Evolutionary conservation across 1,140 invertebrate genomes (phyloP), one percentile per base, ranked within the genome.

Genomic region (Trypoxylus dichotomus): DNA sequence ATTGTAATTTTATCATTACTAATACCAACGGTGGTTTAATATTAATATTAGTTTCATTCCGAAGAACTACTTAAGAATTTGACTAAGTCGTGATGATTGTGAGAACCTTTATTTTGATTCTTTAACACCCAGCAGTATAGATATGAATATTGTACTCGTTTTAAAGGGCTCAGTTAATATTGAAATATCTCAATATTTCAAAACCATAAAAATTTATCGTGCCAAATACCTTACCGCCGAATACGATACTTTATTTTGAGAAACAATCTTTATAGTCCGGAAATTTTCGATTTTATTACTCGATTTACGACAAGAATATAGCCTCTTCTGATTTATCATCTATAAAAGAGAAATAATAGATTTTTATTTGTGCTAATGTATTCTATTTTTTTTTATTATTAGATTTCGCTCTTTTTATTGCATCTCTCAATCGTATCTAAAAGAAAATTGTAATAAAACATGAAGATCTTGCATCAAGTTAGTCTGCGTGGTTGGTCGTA

Each of bases 231-330:
- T 54, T 15, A 19, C 47, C 47, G 2, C 47, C 47, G 6, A 54
- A 54, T 19, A n/a, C 47, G 7, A 54, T 54, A 19, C 19, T 54
- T 54, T 54, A 54, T 54, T 54, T 54, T 54, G 15, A 19, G 47
- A 54, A 54, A 54, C 47, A 54, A 54, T 37, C 32, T 37, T 37
- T 54, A 19, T n/a, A 54, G 19, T 19, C 15, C 47, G 47, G 15
- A 54, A 54, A 54, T 54, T 19, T 54, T 54, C 47, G 47, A 54
- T 19, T 54, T 54, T 54, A 54, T 54, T 19, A 5, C 47, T n/a
- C 47, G 6, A 54, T 54, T 54, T 54, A 54, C 47, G 47, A 54
- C 47, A 54, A 54, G n/a, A 54, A 54, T 54, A 54, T n/a, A n/a
- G 47, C 19, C 15, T 54, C 47, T 54, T 54, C 19, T 54, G 47